A percentile compares a stretch with the other conserved stretches of the same genome.
Evolutionary conservation across 1,140 invertebrate genomes (phyloP).

Genomic region (Tetragnatha versicolor): DNA sequence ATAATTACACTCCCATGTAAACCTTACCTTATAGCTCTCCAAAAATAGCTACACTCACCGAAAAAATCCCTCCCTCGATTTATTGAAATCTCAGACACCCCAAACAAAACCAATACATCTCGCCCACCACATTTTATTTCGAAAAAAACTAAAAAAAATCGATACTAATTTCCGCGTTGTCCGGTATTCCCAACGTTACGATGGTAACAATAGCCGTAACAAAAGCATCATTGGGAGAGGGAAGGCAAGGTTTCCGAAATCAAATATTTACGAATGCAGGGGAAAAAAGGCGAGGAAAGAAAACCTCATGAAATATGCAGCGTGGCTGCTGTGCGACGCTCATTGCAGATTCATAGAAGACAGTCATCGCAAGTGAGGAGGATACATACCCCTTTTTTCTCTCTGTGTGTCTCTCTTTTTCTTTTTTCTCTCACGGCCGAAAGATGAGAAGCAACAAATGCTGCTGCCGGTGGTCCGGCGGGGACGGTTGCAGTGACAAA

Average conservation of each 20-base stretch:
- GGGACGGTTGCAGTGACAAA: too few relatives aligned
- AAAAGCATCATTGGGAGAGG: background rate
- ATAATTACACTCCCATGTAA: too few relatives aligned
- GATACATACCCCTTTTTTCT: constrained; percentile 14
- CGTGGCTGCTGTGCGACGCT: constrained; percentile 3
- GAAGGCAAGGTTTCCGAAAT: background rate
- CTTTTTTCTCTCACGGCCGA: background rate
- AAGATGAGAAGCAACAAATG: background rate
- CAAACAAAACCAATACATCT: too few relatives aligned
- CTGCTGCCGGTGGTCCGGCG: too few relatives aligned
- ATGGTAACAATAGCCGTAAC: constrained; percentile 33
- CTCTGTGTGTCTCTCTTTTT: too few relatives aligned
- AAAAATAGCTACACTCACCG: too few relatives aligned
- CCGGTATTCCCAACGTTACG: background rate
- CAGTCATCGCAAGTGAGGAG: constrained; percentile 4
- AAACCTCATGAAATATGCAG: constrained; percentile 33
- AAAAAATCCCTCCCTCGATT: too few relatives aligned
- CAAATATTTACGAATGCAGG: constrained; percentile 34
- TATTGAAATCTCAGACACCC: too few relatives aligned
- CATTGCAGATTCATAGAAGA: constrained; percentile 33
- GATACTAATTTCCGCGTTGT: background rate
- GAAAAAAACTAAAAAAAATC: too few relatives aligned
- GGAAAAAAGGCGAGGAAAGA: constrained; percentile 2
- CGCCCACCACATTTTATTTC: too few relatives aligned
- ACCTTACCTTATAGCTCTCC: too few relatives aligned